Evolutionary conservation across 2,888 invertebrate species (phyloP).

Genomic region (Melanostoma scalare): DNA sequence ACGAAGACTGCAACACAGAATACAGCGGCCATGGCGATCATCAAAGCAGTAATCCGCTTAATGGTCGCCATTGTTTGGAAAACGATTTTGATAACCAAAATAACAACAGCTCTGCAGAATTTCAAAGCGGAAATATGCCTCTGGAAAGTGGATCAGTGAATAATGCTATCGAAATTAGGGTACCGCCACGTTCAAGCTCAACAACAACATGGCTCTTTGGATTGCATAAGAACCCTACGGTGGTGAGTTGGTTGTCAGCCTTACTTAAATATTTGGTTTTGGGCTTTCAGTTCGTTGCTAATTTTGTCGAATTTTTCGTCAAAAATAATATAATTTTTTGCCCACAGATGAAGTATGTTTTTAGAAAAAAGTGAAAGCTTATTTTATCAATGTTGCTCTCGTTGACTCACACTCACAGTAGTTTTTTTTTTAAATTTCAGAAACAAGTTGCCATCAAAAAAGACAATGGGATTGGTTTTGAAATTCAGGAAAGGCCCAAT

Average conservation of each 20-base stretch:
- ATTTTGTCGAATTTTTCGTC: too few relatives aligned
- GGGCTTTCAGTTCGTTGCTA: not conserved
- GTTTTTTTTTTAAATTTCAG: slow-evolving; percentile 63
- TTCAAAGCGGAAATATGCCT: too few relatives aligned
- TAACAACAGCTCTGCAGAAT: too few relatives aligned
- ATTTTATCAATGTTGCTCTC: too few relatives aligned
- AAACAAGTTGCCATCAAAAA: slow-evolving; percentile 80
- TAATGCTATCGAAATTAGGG: not conserved
- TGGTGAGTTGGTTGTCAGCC: slow-evolving; percentile 73
- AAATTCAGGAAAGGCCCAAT: slow-evolving; percentile 78
- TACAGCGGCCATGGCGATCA: too few relatives aligned
- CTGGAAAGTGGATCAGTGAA: too few relatives aligned
- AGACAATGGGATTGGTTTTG: slow-evolving; percentile 78
- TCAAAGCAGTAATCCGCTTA: too few relatives aligned
- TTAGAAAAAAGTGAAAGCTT: not conserved
- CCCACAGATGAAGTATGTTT: not conserved
- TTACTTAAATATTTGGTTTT: not conserved
- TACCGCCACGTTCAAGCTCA: slow-evolving; percentile 68
- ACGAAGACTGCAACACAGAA: not conserved
- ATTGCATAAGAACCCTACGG: slow-evolving; percentile 81
- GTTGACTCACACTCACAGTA: too few relatives aligned
- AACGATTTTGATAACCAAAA: too few relatives aligned
- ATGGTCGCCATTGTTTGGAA: too few relatives aligned
- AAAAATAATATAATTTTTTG: too few relatives aligned
- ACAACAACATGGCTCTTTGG: slow-evolving; percentile 80